Percentiles rank a stretch among this genome's conserved stretches.
Conservation (phyloP, 2,113 vertebrate genomes). For the Psilopsiagon aymara region DNA sequence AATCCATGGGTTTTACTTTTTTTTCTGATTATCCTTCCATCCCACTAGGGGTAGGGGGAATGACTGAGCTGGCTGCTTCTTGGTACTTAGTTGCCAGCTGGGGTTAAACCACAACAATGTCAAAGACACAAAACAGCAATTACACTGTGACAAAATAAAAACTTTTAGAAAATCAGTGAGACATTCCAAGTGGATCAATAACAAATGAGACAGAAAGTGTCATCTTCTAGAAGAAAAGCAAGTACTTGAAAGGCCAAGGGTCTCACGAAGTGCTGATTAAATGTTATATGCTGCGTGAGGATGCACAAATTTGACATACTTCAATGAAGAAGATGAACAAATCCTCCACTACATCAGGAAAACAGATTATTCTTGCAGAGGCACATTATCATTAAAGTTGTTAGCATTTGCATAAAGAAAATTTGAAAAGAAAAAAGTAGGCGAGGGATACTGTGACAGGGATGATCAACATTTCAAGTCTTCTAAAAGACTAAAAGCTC, state of each 20-base stretch:
- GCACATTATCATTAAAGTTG: neutral
- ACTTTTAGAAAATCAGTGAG: neutral
- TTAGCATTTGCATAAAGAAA: neutral
- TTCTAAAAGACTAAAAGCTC: neutral
- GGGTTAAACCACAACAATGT: neutral
- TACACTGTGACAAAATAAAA: neutral
- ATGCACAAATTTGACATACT: slow-evolving; percentile 11
- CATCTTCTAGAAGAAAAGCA: neutral
- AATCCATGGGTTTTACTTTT: neutral
- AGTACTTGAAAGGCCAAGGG: slow-evolving; percentile 7
- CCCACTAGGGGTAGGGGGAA: neutral
- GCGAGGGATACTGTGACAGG: neutral
- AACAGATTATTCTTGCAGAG: neutral
- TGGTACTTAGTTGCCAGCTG: neutral
- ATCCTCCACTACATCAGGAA: neutral
- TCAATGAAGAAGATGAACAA: neutral
- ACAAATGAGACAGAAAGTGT: slow-evolving; percentile 13
- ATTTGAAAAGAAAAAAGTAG: neutral
- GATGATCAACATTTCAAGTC: neutral
- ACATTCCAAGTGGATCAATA: neutral
- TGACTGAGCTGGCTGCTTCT: neutral
- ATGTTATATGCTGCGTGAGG: neutral
- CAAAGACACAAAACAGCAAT: neutral
- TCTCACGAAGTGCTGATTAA: neutral
- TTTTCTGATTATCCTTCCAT: neutral